Base-by-base conservation (phyloP, 1,140 invertebrate species). In the Papilio polytes region DNA sequence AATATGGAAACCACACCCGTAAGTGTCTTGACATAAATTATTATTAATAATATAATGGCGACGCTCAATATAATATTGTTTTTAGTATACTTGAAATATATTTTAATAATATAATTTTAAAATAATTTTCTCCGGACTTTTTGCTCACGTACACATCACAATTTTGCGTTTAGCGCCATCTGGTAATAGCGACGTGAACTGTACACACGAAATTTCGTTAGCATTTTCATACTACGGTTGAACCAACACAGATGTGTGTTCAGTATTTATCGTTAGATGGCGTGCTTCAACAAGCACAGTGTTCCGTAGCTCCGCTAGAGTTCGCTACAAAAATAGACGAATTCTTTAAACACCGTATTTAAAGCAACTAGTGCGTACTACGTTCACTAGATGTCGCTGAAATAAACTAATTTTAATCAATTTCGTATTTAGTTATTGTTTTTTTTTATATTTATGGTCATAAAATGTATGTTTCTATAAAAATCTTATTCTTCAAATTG, bases 1-100 rank as follows among this genome's bases (percentile, higher is more conserved):
- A 80, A 82, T 74, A 83, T 84, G 85, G 82, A 89, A 82, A 90
- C 86, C 84, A 88, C 87, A 92, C 89, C 89, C 89, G 92, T 94
- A 81, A 93, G 91, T 94, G 90, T 80, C 66, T 44, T 20, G 82
- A 86, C n/a, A n/a, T n/a, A n/a, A n/a, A n/a, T 80, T 74, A 63
- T 56, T 13, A 76, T 70, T 66, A 80, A 18, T 48, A 51, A 80
- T 53, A 76, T 63, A 80, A 51, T 15, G 80, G 31, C 80, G 6
- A 76, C 51, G 31, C 70, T 15, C 46, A 80, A 81, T 77, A 73
- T 83, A 72, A 80, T 4, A 26, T 63, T 36, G 2, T 36, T n/a
- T n/a, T n/a, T n/a, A n/a, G n/a, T n/a, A n/a, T n/a, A n/a, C n/a
- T n/a, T n/a, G n/a, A n/a, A n/a, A n/a, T n/a, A n/a, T n/a, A n/a